Evolutionary conservation across 2,888 invertebrate species (phyloP).

Genomic region (Cybosia mesomella): DNA sequence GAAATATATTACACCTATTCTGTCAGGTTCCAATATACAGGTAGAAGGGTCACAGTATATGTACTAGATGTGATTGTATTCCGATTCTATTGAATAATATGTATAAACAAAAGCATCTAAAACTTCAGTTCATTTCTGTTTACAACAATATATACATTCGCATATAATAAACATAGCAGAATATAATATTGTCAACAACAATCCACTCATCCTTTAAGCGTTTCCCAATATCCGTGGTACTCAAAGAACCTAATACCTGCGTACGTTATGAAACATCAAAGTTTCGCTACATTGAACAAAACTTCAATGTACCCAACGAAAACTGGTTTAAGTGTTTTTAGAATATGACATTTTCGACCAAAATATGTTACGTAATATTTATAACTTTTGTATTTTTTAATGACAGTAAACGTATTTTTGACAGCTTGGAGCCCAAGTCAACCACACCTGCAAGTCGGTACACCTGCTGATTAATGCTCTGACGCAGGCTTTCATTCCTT

Average conservation of each 20-base stretch:
- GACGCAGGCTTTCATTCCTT: too few relatives aligned
- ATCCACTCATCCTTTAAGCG: conserved; percentile 11
- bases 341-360: neutral
- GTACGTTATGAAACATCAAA: conserved; percentile 13
- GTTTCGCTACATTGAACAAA: conserved; percentile 6
- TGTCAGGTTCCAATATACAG: too few relatives aligned
- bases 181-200: conserved; percentile 3
- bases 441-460: too few relatives aligned
- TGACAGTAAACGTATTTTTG: too few relatives aligned
- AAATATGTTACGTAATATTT: neutral
- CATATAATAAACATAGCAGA: neutral
- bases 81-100: too few relatives aligned
- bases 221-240: conserved; percentile 5
- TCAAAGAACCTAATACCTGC: conserved; percentile 5
- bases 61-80: too few relatives aligned
- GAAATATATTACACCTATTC: too few relatives aligned
- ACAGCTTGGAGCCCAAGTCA: too few relatives aligned
- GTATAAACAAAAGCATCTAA: neutral
- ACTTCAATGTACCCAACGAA: neutral
- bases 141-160: neutral
- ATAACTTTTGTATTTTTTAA: too few relatives aligned
- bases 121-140: neutral
- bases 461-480: too few relatives aligned
- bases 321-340: neutral
- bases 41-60: too few relatives aligned